These are phyloP conservation scores for Uromys caudimaculatus DNA, from an alignment of 2,797 vertebrate species.

Conservation along the genomic window DNA sequence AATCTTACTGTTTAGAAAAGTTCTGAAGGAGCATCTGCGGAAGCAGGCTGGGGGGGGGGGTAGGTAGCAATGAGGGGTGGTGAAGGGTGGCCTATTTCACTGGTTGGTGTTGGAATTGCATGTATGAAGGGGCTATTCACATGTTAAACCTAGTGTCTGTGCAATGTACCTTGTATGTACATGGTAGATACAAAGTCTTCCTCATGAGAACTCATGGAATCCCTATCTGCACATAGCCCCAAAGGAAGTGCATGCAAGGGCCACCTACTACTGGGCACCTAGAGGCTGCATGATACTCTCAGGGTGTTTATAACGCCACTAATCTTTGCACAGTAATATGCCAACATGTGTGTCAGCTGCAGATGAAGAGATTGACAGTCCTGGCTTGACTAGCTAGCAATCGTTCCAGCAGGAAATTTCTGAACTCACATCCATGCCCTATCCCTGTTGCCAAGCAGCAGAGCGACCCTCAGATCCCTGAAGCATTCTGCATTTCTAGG, in stretches of 20 bases:
- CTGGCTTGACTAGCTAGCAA: neutral
- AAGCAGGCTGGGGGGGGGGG: no score
- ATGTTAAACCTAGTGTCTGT: neutral
- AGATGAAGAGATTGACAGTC: neutral
- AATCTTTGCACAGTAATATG: neutral
- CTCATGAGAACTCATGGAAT: neutral
- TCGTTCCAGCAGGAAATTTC: neutral
- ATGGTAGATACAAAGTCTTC: neutral
- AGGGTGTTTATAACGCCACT: no score
- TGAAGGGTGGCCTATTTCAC: neutral
- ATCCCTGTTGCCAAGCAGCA: neutral
- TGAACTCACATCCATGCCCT: neutral
- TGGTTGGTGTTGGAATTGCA: neutral
- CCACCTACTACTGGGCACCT: neutral
- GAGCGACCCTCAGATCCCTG: fast-evolving
- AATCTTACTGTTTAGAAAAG: neutral
- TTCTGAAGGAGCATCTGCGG: no score
- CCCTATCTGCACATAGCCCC: neutral
- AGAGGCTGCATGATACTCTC: neutral
- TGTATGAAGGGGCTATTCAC: no score
- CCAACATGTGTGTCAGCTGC: neutral
- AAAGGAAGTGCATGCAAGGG: neutral
- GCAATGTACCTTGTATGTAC: neutral
- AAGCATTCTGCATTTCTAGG: neutral
- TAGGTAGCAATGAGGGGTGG: neutral